These are phyloP conservation scores for Nemotelus nigrinus DNA, from an alignment of 2,888 invertebrate species.

Conservation along the genomic window DNA sequence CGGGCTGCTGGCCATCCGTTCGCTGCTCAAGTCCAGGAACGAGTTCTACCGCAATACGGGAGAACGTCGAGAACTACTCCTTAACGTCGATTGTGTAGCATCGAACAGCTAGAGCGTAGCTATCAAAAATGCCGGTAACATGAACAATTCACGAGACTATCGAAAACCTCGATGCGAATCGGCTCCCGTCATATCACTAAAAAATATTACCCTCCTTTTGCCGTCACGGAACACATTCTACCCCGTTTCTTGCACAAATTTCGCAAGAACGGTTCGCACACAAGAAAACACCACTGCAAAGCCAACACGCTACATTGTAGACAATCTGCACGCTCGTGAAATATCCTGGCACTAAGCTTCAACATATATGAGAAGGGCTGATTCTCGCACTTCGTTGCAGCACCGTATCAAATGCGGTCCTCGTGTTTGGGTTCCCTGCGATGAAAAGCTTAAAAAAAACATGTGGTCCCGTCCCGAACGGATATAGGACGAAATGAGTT, in stretches of 20 bases:
- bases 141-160: conserved; percentile 13
- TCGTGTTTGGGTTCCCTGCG: conserved; percentile 24
- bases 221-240: background rate
- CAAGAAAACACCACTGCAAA: background rate
- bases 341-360: conserved; percentile 4
- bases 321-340: conserved; percentile 1
- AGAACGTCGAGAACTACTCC: conserved; percentile 18
- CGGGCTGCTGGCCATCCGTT: background rate
- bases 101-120: background rate
- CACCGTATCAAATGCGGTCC: background rate
- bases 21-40: conserved; percentile 30
- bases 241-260: conserved; percentile 2
- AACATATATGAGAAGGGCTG: background rate
- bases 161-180: conserved; percentile 18
- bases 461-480: conserved; percentile 29
- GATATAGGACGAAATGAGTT: conserved; percentile 9
- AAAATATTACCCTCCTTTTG: background rate
- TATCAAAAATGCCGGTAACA: conserved; percentile 25
- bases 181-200: background rate
- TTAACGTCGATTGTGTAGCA: background rate
- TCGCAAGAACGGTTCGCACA: background rate
- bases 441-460: conserved; percentile 34
- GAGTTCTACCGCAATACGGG: conserved; percentile 38
- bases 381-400: background rate
- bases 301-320: too few species aligned